Conservation (phyloP, 2,113 vertebrate species). For the Cromileptes altivelis region DNA sequence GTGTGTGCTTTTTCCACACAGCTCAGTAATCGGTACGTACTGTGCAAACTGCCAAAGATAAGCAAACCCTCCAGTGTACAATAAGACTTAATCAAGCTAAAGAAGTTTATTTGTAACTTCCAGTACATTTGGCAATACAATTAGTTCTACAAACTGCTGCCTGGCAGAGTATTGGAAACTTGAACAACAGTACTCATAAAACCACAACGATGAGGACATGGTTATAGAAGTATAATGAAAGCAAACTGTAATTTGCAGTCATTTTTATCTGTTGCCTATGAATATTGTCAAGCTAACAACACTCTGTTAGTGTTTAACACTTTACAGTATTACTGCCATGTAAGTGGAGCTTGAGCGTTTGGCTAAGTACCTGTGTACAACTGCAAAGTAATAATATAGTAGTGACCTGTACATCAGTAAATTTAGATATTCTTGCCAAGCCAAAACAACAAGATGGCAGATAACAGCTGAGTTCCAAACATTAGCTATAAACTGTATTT, state of each 20-base stretch:
- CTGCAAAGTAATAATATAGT: background rate
- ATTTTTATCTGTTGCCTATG: background rate
- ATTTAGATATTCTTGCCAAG: background rate
- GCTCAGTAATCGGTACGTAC: no score
- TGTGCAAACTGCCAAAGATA: conserved; percentile 3
- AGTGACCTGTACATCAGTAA: background rate
- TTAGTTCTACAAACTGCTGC: background rate
- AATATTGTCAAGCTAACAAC: background rate
- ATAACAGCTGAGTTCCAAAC: background rate
- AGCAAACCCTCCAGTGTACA: background rate
- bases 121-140: background rate
- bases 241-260: background rate
- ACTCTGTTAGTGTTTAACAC: background rate
- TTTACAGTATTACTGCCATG: background rate
- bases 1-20: background rate
- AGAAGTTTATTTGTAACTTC: background rate
- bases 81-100: background rate
- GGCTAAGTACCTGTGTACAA: background rate
- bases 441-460: background rate
- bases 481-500: background rate
- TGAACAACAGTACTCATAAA: background rate
- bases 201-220: background rate
- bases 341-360: background rate
- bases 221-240: background rate
- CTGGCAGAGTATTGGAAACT: background rate